phyloP scores from a whole-genome alignment of 2,888 invertebrate genomes.

The Aelia acuminata region DNA sequence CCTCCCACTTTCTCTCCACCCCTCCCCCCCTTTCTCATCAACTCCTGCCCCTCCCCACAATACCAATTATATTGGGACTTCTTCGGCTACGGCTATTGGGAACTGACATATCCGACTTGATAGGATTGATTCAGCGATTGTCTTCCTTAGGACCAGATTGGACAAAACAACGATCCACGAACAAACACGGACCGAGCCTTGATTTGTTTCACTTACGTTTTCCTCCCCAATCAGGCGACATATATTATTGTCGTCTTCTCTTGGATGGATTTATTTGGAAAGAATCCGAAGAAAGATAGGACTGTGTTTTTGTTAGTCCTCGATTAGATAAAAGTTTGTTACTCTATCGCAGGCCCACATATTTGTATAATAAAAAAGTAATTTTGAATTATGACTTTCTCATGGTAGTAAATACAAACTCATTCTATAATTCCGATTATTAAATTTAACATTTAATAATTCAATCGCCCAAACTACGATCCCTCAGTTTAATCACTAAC shows the following conservation, averaged over 20 bases:
- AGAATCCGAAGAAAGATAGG: not conserved
- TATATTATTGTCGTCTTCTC: not conserved
- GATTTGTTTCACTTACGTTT: conserved; percentile 36
- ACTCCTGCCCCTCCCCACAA: too few species aligned
- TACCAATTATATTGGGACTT: not conserved
- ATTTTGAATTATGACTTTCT: too few species aligned
- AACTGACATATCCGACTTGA: not conserved
- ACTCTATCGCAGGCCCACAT: not conserved
- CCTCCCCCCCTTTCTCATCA: not conserved
- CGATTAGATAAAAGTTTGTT: not conserved
- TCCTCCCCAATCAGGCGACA: not conserved
- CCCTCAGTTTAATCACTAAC: too few species aligned
- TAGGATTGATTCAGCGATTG: not conserved
- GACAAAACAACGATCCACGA: not conserved
- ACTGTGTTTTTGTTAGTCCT: not conserved
- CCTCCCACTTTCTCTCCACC: not conserved
- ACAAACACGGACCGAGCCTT: not conserved
- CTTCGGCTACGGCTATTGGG: not conserved
- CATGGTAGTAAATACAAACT: too few species aligned
- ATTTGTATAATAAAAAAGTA: not conserved
- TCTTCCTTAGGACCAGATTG: not conserved
- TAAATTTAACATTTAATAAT: too few species aligned
- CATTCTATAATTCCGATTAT: too few species aligned
- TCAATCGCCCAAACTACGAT: too few species aligned
- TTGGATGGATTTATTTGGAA: not conserved